Conservation (phyloP, 2,113 vertebrate genomes). For the Calyptommatus sinebrachiatus region DNA sequence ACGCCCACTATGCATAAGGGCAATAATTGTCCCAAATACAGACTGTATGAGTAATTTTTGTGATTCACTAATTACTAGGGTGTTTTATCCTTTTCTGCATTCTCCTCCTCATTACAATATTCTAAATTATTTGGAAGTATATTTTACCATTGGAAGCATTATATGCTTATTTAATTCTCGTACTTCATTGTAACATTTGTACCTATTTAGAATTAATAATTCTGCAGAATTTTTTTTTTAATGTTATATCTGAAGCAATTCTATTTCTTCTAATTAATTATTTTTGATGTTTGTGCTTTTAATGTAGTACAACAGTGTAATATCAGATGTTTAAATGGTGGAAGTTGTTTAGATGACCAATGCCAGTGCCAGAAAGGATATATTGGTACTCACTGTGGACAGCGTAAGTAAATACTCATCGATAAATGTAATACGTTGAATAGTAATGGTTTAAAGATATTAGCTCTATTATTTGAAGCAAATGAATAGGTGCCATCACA, state of each 20-base stretch:
- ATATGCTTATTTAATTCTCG: not conserved
- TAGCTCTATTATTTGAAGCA: too few relatives aligned
- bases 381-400: slow-evolving; percentile 76
- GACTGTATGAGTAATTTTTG: too few relatives aligned
- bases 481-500: not conserved
- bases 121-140: too few relatives aligned
- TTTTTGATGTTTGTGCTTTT: not conserved
- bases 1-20: too few relatives aligned
- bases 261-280: too few relatives aligned
- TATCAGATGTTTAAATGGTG: slow-evolving; percentile 80
- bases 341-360: slow-evolving; percentile 68
- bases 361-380: slow-evolving; percentile 84
- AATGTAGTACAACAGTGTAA: slow-evolving; percentile 77
- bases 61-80: too few relatives aligned
- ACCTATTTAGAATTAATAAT: not conserved
- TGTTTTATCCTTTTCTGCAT: too few relatives aligned
- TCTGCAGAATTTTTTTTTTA: not conserved
- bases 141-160: not conserved
- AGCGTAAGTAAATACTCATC: slow-evolving; percentile 70
- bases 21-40: too few relatives aligned
- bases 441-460: not conserved
- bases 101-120: too few relatives aligned
- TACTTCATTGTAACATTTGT: not conserved
- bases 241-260: not conserved
- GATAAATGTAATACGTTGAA: rapidly evolving